A percentile compares a stretch with the other conserved stretches of the same genome.
These are phyloP conservation scores for Coelopa pilipes DNA, from an alignment of 2,888 invertebrate genomes.

Conservation along the genomic window DNA sequence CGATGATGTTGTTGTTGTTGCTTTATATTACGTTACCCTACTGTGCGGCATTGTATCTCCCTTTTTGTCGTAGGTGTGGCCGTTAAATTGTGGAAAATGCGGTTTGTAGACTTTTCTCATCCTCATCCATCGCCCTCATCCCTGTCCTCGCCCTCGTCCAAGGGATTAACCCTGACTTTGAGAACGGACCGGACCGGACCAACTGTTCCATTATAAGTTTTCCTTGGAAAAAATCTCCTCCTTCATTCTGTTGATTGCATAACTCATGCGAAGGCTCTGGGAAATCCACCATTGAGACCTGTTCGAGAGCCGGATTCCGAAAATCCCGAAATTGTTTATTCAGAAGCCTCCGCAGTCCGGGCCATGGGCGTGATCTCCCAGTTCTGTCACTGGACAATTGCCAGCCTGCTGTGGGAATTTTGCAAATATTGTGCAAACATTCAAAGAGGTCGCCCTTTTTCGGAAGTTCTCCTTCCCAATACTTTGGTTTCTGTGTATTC, in stretches of 20 bases:
- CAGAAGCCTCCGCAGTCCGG: no score
- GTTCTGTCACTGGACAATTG: no score
- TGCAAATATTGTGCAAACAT: no score
- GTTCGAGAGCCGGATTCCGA: not conserved
- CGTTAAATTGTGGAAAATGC: constrained; percentile 31
- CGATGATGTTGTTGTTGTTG: not conserved
- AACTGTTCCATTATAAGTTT: no score
- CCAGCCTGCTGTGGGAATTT: no score
- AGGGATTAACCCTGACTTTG: constrained; percentile 6
- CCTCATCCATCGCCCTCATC: not conserved
- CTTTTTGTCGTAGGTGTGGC: constrained; percentile 26
- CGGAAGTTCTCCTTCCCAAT: no score
- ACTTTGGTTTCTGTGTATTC: no score
- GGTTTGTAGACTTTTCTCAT: constrained; percentile 30
- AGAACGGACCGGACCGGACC: no score
- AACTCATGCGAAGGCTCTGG: not conserved
- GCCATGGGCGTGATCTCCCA: no score
- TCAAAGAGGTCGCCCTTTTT: no score
- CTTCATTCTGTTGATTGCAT: not conserved
- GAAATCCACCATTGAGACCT: no score
- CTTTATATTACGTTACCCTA: not conserved
- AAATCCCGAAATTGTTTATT: not conserved
- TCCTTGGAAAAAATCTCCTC: not conserved
- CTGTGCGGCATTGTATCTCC: not conserved
- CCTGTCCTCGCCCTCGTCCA: not conserved